These are phyloP conservation scores for Microctonus hyperodae DNA, from an alignment of 2,888 invertebrate species.

Conservation along the genomic window DNA sequence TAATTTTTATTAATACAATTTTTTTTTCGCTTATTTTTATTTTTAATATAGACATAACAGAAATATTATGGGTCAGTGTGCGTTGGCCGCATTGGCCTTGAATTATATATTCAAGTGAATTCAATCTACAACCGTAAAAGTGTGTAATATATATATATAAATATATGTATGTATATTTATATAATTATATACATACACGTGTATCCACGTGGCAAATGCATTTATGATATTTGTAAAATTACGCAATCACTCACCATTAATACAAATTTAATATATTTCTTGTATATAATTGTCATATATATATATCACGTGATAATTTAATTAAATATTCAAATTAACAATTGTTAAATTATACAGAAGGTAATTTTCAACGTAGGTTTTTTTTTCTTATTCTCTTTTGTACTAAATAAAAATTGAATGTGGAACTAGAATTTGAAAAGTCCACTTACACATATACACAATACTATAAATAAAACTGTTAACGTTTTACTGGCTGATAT, in stretches of 20 bases:
- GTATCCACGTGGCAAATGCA: not conserved
- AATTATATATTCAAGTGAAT: not conserved
- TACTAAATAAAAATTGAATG: not conserved
- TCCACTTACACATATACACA: not conserved
- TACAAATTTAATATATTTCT: not conserved
- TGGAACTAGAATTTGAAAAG: not conserved
- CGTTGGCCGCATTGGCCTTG: not conserved
- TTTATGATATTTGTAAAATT: not conserved
- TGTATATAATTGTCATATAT: not conserved
- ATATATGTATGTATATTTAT: no score
- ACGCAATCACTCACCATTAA: not conserved
- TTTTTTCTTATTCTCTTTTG: not conserved
- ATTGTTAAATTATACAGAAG: no score
- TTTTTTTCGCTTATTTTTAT: not conserved
- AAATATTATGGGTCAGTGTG: not conserved
- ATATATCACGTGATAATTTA: no score
- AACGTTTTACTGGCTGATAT: not conserved
- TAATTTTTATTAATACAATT: not conserved
- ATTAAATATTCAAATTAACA: no score
- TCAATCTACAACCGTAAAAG: slow-evolving; percentile 12
- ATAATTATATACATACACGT: not conserved
- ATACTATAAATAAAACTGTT: not conserved
- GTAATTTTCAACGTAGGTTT: not conserved
- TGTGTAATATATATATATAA: not conserved
- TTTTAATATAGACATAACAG: not conserved